Conservation (phyloP, 1,140 invertebrate species). For the Megalopta genalis region DNA sequence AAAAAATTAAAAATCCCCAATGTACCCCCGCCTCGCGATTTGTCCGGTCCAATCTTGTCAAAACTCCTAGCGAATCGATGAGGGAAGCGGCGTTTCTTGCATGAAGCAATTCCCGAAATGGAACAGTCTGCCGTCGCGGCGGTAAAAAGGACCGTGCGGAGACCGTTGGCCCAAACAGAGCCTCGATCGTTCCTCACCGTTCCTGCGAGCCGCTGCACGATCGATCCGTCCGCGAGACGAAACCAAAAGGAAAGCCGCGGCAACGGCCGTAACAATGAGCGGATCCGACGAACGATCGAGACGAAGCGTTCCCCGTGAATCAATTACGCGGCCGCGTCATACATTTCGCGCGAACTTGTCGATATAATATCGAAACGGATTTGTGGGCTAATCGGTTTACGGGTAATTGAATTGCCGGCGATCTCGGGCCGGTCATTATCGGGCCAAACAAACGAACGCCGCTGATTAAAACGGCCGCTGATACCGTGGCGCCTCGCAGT, state of each 20-base stretch:
- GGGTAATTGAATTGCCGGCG: slow-evolving; percentile 1
- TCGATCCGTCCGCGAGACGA: too few species aligned
- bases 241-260: too few species aligned
- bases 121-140: background rate
- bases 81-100: background rate
- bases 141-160: background rate
- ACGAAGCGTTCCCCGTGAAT: background rate
- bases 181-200: too few species aligned
- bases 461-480: background rate
- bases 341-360: background rate
- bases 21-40: background rate
- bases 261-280: too few species aligned
- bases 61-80: background rate
- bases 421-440: background rate
- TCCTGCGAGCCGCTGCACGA: too few species aligned
- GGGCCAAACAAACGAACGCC: background rate
- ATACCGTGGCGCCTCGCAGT: too few species aligned
- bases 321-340: background rate
- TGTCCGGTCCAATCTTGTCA: background rate
- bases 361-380: background rate
- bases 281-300: too few species aligned
- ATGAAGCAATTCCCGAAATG: background rate
- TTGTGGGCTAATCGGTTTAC: background rate
- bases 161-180: too few species aligned
- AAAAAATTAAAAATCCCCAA: too few species aligned